Conservation (phyloP, 2,113 vertebrate genomes). For the Syngnathus floridae region DNA sequence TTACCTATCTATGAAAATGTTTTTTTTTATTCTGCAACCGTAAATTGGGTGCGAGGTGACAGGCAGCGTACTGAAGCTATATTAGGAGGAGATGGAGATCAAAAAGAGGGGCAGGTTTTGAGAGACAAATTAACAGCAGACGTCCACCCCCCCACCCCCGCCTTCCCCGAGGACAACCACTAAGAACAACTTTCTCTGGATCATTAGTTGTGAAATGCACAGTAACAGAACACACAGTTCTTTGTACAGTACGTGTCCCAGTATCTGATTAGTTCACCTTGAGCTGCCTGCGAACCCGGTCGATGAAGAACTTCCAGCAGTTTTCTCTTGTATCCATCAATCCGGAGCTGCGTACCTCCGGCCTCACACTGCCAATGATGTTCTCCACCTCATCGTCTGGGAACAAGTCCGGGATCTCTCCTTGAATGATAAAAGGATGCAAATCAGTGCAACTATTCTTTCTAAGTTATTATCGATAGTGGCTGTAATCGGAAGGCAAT, state of each 20-base stretch:
- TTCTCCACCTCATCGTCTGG: constrained; percentile 86
- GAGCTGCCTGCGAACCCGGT: constrained; percentile 78
- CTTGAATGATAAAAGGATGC: constrained; percentile 53
- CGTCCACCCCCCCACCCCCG: not conserved
- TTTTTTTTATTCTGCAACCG: constrained; percentile 16
- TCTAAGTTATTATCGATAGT: too few relatives aligned
- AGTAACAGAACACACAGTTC: constrained; percentile 6
- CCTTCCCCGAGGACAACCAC: constrained; percentile 1
- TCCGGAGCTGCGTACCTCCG: constrained; percentile 79
- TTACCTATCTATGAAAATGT: constrained; percentile 30
- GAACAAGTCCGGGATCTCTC: constrained; percentile 92
- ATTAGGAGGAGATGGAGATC: constrained; percentile 33
- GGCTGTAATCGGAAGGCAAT: too few relatives aligned
- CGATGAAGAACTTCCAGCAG: constrained; percentile 95
- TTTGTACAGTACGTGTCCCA: constrained; percentile 4
- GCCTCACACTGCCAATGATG: constrained; percentile 78
- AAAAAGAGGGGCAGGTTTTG: constrained; percentile 15
- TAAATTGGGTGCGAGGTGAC: constrained; percentile 30
- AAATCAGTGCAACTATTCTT: not conserved
- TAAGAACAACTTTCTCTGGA: constrained; percentile 14
- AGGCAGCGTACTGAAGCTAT: constrained; percentile 19
- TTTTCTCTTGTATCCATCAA: constrained; percentile 81
- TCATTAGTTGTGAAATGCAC: constrained; percentile 24
- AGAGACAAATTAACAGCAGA: constrained; percentile 29
- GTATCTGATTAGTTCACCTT: constrained; percentile 73